These are phyloP conservation scores for Ceratosolen fusciceps DNA, from an alignment of 1,140 invertebrate genomes.

Conservation along the genomic window DNA sequence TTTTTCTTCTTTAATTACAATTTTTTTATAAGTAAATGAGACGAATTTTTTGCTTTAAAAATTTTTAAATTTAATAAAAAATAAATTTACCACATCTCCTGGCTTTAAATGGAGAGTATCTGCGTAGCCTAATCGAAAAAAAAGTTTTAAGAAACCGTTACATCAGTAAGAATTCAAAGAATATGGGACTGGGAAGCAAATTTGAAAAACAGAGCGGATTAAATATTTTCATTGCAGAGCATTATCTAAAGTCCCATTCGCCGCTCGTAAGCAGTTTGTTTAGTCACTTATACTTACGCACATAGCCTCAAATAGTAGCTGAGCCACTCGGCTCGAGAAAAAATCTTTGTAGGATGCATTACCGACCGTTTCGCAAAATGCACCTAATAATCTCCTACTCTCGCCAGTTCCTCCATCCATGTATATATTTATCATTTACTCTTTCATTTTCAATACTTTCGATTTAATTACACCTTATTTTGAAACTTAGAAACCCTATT, in stretches of 20 bases:
- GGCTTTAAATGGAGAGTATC: background rate
- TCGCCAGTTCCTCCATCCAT: background rate
- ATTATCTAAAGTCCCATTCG: conserved; percentile 42
- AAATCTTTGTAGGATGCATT: conserved; percentile 22
- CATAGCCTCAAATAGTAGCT: background rate
- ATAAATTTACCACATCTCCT: no score
- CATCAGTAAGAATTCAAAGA: conserved; percentile 35
- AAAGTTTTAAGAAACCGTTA: conserved; percentile 15
- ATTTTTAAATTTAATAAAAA: no score
- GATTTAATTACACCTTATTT: conserved; percentile 36
- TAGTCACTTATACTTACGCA: conserved; percentile 6
- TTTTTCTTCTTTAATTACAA: conserved; percentile 12
- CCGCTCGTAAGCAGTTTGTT: conserved; percentile 30
- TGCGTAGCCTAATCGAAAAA: background rate
- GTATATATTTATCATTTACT: conserved; percentile 11
- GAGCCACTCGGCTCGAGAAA: background rate
- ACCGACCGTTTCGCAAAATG: conserved; percentile 21
- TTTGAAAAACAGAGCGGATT: conserved; percentile 47
- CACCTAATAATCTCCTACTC: conserved; percentile 22
- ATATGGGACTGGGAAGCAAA: background rate
- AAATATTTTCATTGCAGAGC: conserved; percentile 48
- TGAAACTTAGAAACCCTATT: background rate
- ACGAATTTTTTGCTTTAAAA: background rate
- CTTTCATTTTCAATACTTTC: conserved; percentile 24
- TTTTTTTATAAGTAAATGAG: background rate